Conservation (phyloP, 2,113 vertebrate species). For the Xiphias gladius region DNA sequence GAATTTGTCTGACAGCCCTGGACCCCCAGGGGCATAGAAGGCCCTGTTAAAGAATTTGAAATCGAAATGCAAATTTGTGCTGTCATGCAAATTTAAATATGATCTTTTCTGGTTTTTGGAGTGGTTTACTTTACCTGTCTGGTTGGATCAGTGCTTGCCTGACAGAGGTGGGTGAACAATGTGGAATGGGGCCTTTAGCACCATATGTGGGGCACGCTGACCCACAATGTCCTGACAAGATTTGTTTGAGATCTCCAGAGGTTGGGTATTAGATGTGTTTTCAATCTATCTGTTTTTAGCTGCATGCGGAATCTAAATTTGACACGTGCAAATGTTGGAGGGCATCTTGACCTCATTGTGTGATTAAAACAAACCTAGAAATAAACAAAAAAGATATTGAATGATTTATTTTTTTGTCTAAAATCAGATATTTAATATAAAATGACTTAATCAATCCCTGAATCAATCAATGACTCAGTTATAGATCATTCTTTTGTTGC, state of each 20-base stretch:
- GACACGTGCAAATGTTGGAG: neutral
- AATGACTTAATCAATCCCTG: too few relatives aligned
- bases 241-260: neutral
- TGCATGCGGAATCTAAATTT: neutral
- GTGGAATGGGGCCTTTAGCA: neutral
- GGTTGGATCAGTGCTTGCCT: conserved; percentile 29
- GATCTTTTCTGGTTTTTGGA: conserved; percentile 26
- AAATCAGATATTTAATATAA: too few relatives aligned
- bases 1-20: conserved; percentile 9
- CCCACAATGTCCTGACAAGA: neutral
- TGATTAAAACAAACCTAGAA: neutral
- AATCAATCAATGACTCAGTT: neutral
- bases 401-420: neutral
- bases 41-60: conserved; percentile 9
- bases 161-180: neutral
- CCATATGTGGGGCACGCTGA: neutral
- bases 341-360: neutral
- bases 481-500: neutral
- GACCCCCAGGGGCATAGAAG: neutral
- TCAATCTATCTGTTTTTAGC: neutral
- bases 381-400: neutral
- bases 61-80: conserved; percentile 51
- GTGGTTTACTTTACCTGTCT: conserved; percentile 36
- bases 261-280: neutral
- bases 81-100: conserved; percentile 43